Evolutionary conservation across 2,113 vertebrate species (phyloP).

Genomic region (Plotosus lineatus): DNA sequence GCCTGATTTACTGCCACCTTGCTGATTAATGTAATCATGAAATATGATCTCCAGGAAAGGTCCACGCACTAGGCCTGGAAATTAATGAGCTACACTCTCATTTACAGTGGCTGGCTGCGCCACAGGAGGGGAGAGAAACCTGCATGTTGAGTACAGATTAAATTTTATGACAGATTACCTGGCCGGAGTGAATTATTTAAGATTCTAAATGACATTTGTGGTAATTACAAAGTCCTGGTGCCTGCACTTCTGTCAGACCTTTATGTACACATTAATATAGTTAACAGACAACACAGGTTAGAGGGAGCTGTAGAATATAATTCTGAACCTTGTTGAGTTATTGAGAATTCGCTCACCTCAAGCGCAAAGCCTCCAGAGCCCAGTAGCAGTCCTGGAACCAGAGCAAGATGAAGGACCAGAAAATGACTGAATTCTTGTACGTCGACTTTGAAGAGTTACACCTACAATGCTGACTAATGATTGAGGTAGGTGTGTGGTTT

Average conservation of each 20-base stretch:
- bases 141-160: slow-evolving; percentile 51
- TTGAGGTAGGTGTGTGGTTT: neutral
- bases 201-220: slow-evolving; percentile 38
- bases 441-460: neutral
- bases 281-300: neutral
- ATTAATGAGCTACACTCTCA: slow-evolving; percentile 51
- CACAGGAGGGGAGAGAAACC: slow-evolving; percentile 9
- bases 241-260: neutral
- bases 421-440: no score
- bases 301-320: neutral
- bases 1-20: slow-evolving; percentile 41
- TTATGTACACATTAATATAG: neutral
- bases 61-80: slow-evolving; percentile 36
- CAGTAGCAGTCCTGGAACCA: neutral
- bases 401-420: neutral
- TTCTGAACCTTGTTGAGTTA: neutral
- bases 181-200: slow-evolving; percentile 44
- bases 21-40: slow-evolving; percentile 55
- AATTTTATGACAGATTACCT: slow-evolving; percentile 50
- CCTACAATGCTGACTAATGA: slow-evolving; percentile 5
- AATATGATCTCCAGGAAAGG: slow-evolving; percentile 51
- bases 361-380: neutral
- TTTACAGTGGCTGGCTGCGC: slow-evolving; percentile 27
- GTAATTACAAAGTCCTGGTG: slow-evolving; percentile 28
- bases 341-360: neutral